Percentiles rank a stretch among this genome's conserved stretches.
These are phyloP conservation scores for Cheirogaleus major DNA, from an alignment of 2,797 vertebrate species.

Conservation along the genomic window DNA sequence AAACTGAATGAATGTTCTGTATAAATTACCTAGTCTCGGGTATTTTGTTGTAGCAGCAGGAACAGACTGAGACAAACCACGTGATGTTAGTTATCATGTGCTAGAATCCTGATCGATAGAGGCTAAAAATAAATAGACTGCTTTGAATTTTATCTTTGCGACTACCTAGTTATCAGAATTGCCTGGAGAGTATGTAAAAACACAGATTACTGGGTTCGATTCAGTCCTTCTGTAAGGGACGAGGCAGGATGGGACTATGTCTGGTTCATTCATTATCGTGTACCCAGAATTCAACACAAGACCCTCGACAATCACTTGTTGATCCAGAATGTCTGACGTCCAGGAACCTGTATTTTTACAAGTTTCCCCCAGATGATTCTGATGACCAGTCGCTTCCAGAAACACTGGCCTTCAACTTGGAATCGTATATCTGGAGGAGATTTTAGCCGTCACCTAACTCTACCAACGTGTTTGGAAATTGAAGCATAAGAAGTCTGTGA, in stretches of 20 bases:
- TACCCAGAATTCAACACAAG: neutral
- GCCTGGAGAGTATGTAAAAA: neutral
- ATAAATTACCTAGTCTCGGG: neutral
- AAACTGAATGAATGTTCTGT: neutral
- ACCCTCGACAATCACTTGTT: neutral
- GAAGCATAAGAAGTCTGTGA: neutral
- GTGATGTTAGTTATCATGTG: neutral
- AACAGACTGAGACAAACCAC: neutral
- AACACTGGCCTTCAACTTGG: neutral
- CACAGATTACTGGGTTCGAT: neutral
- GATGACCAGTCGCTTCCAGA: neutral
- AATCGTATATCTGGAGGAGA: neutral
- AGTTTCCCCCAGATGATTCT: neutral
- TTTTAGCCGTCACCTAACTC: neutral
- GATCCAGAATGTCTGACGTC: neutral
- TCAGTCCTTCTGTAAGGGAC: neutral
- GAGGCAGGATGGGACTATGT: neutral
- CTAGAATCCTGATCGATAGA: neutral
- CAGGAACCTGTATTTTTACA: neutral
- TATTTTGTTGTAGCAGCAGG: neutral
- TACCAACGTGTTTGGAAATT: slow-evolving; percentile 5
- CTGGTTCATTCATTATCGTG: neutral
- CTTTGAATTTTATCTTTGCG: neutral
- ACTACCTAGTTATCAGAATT: neutral
- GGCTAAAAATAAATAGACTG: neutral